Percentiles rank a stretch among this genome's conserved stretches.
Conservation (phyloP, 2,113 vertebrate genomes). For the Dipodomys stephensi region DNA sequence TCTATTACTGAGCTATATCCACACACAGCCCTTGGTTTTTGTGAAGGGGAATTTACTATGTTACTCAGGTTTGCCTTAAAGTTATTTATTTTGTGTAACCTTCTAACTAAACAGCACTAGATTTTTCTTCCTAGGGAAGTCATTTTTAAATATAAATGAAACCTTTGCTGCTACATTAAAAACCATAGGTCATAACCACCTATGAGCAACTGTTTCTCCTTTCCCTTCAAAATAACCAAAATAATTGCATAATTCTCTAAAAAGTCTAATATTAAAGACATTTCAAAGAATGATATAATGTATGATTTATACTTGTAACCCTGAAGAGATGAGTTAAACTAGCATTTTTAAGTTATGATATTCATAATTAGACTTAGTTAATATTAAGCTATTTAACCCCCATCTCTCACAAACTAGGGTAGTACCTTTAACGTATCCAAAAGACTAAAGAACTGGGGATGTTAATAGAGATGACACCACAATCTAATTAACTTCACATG, state of each 20-base stretch:
- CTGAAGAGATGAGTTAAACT: constrained; percentile 22
- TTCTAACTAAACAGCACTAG: background rate
- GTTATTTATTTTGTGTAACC: background rate
- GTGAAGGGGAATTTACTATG: too few species aligned
- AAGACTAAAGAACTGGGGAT: background rate
- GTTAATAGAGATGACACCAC: background rate
- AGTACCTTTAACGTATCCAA: background rate
- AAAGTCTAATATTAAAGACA: background rate
- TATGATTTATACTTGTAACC: background rate
- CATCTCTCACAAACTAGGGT: background rate
- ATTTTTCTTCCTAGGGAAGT: constrained; percentile 33
- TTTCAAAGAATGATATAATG: background rate
- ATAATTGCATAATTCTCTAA: background rate
- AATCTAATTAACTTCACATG: background rate
- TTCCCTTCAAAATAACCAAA: background rate
- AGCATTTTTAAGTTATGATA: background rate
- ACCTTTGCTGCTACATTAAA: background rate
- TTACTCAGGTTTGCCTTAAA: background rate
- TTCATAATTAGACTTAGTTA: constrained; percentile 15
- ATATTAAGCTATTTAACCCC: background rate
- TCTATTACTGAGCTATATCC: background rate
- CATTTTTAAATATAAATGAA: constrained; percentile 50
- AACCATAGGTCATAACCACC: background rate
- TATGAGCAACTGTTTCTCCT: background rate
- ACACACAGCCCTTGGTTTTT: background rate